Base-by-base conservation (phyloP, 2,888 invertebrate genomes). In the Heliconius charithonia region DNA sequence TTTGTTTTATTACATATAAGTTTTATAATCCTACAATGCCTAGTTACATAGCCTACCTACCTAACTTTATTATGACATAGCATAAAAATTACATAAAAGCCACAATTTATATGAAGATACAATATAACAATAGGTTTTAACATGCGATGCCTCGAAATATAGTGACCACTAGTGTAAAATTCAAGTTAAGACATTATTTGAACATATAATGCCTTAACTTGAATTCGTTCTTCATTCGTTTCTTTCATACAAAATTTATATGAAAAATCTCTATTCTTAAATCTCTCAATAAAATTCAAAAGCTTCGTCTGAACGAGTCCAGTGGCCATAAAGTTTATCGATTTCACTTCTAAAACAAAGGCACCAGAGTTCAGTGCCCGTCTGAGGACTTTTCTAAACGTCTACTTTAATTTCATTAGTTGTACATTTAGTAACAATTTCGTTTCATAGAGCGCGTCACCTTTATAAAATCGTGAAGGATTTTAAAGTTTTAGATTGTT, bases 231-330 rank as follows among this genome's bases (percentile, higher is more conserved):
- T 29, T 29, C 27, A 16, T 27, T 63, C 63, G 27, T 25, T 19
- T 27, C 63, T 63, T 27, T 29, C 63, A 27, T 66, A 66, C 10
- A 19, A 32, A 69, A 25, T 45, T n/a, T 69, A 69, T 69, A 69
- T 69, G 69, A 69, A 16, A 69, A 69, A 45, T 69, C 25, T 67
- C n/a, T n/a, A 45, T 45, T 69, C 25, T 41, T 45, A 69, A 69
- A 69, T 69, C 41, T 45, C 19, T 74, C 70, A 56, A 77, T 76
- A 66, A 75, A 76, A 79, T 78, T 79, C 69, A 76, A 74, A 45
- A 56, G 63, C 25, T 66, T 41, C 56, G 66, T 29, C 27, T 56
- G 19, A 29, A 65, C 59, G 71, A 70, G 62, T 76, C 70, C 70
- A 70, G 51, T 75, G 67, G 62, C 27, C 45, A 56, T 72, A 69